Evolutionary conservation across 2,888 invertebrate species (phyloP), one percentile per base, ranked within the genome.

Genomic region (Acanthosoma haemorrhoidale): DNA sequence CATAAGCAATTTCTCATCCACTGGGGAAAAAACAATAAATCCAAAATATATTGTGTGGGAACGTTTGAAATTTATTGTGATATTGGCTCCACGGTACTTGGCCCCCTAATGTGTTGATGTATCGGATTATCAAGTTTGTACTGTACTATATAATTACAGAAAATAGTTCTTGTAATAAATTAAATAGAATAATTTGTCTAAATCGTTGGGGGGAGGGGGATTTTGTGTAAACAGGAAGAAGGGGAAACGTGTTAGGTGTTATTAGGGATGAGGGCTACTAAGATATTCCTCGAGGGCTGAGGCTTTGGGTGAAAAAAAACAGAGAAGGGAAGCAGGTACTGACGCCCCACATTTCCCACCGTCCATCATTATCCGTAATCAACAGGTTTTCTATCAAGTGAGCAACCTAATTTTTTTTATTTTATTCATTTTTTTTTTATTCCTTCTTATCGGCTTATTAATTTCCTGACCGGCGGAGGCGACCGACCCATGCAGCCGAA

Each of bases 381-480:
- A 51, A 51, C 51, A 51, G 51, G 51, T 51, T 51, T 51, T 51
- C 51, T 25, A 51, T 51, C 51, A 51, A 51, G 51, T 51, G 51
- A n/a, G n/a, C n/a, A n/a, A n/a, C 51, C 25, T n/a, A 51, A n/a
- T 11, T 6, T 51, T 51, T 51, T 51, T 51, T 51, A 51, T 51
- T 9, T n/a, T n/a, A n/a, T n/a, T n/a, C n/a, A n/a, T n/a, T n/a
- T n/a, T n/a, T n/a, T n/a, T n/a, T n/a, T n/a, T n/a, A n/a, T n/a
- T n/a, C n/a, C n/a, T n/a, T n/a, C 51, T 51, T 51, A 51, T 51
- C 51, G 51, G 51, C 51, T 51, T 51, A 51, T 51, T 51, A 51
- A 51, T 51, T 51, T 51, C 51, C 25, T 25, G 21, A 51, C 4
- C 13, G 51, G 25, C 21, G 2, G 21, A n/a, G 25, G 51, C n/a